Evolutionary conservation across 1,140 invertebrate species (phyloP).

Genomic region (Pseudomyrmex pallidus): DNA sequence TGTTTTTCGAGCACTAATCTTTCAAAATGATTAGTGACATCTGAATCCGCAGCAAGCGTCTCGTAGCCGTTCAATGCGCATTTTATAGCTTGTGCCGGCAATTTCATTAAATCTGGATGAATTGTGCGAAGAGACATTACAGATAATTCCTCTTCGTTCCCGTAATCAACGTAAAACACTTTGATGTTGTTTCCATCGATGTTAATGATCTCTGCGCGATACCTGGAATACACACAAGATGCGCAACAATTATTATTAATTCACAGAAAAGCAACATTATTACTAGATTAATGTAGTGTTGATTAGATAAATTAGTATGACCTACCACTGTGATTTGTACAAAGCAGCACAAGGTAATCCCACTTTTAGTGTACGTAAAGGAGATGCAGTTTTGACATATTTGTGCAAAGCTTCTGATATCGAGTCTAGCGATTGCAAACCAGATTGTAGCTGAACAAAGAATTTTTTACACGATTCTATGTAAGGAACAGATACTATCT

Average conservation of each 20-base stretch:
- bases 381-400: constrained; percentile 71
- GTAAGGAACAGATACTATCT: constrained; percentile 88
- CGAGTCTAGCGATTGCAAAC: constrained; percentile 85
- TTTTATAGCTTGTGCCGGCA: constrained; percentile 91
- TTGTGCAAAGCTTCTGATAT: constrained; percentile 72
- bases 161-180: constrained; percentile 91
- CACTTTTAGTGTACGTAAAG: constrained; percentile 83
- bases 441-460: constrained; percentile 89
- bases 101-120: constrained; percentile 87
- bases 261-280: not conserved
- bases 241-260: constrained; percentile 17
- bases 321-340: constrained; percentile 90
- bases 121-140: constrained; percentile 87
- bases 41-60: constrained; percentile 76
- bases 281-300: no score
- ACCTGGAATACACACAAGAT: constrained; percentile 84
- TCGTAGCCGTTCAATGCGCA: constrained; percentile 88
- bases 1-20: constrained; percentile 82
- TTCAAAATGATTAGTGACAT: constrained; percentile 82
- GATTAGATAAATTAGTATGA: constrained; percentile 16
- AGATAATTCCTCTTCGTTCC: constrained; percentile 88
- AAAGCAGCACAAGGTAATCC: constrained; percentile 90
- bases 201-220: constrained; percentile 86
- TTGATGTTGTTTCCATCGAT: constrained; percentile 83
- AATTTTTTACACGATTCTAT: constrained; percentile 90